phyloP scores from a whole-genome alignment of 2,797 vertebrate genomes.

The Pteronotus mesoamericanus region DNA sequence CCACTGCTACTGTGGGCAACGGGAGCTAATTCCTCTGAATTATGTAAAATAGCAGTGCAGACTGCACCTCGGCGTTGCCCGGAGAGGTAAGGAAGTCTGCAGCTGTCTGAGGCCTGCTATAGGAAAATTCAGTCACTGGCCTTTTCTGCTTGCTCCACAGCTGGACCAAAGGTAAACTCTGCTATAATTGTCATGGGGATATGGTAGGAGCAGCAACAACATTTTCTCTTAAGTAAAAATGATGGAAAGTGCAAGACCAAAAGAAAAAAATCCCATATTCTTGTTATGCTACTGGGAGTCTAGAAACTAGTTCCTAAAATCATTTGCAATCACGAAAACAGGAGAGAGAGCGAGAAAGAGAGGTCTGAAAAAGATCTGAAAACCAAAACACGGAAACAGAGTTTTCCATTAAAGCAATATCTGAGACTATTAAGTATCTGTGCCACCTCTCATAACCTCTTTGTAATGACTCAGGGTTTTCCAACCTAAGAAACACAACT shows the following conservation, averaged over 20 bases:
- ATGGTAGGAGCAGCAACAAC: not conserved
- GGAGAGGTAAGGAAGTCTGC: not conserved
- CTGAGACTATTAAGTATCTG: not conserved
- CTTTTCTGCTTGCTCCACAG: not conserved
- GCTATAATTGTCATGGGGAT: not conserved
- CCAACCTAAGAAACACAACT: not conserved
- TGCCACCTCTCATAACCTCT: not conserved
- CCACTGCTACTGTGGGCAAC: not conserved
- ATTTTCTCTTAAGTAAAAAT: not conserved
- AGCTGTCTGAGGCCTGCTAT: not conserved
- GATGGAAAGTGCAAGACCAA: not conserved
- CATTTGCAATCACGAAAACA: not conserved
- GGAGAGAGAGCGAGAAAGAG: not conserved
- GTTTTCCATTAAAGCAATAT: not conserved
- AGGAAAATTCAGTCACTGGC: not conserved
- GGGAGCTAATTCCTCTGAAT: not conserved
- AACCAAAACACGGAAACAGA: conserved; percentile 3
- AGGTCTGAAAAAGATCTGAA: not conserved
- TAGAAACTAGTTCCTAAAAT: not conserved
- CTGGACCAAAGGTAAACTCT: not conserved
- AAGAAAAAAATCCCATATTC: not conserved
- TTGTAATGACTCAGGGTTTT: not conserved
- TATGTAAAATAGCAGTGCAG: not conserved
- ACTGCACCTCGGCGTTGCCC: not conserved
- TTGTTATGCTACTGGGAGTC: not conserved